phyloP scores from a whole-genome alignment of 2,797 vertebrate genomes.

The Ambastaia sidthimunki region DNA sequence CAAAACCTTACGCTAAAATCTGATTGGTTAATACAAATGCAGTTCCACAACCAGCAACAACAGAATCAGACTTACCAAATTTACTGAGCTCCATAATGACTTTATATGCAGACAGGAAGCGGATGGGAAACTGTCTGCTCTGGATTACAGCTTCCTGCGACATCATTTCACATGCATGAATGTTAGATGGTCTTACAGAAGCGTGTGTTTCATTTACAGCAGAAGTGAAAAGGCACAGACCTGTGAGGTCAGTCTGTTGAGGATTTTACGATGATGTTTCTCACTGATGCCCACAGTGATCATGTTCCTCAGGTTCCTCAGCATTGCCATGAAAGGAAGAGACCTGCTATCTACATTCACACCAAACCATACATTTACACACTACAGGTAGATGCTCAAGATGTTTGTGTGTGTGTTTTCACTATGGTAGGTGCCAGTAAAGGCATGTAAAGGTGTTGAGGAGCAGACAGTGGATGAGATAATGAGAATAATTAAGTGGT shows the following conservation, averaged over 20 bases:
- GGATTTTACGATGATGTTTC: constrained; percentile 80
- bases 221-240: constrained; percentile 61
- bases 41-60: background rate
- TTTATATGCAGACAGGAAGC: constrained; percentile 89
- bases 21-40: background rate
- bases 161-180: background rate
- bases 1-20: no score
- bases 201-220: background rate
- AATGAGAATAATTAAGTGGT: background rate
- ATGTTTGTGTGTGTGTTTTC: constrained; percentile 12
- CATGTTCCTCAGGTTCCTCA: constrained; percentile 89
- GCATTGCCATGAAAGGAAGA: constrained; percentile 91
- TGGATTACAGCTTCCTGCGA: constrained; percentile 81
- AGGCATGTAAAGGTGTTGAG: no score
- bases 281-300: constrained; percentile 81
- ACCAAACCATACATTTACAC: constrained; percentile 49
- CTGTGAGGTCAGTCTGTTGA: constrained; percentile 79
- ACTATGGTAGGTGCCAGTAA: no score
- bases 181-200: background rate
- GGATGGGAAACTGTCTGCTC: constrained; percentile 88
- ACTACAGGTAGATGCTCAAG: background rate
- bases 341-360: constrained; percentile 77
- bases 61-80: constrained; percentile 65
- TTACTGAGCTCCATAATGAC: constrained; percentile 77
- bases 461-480: no score